phyloP scores from a whole-genome alignment of 2,888 invertebrate genomes.

The Orchesellides sinensis region DNA sequence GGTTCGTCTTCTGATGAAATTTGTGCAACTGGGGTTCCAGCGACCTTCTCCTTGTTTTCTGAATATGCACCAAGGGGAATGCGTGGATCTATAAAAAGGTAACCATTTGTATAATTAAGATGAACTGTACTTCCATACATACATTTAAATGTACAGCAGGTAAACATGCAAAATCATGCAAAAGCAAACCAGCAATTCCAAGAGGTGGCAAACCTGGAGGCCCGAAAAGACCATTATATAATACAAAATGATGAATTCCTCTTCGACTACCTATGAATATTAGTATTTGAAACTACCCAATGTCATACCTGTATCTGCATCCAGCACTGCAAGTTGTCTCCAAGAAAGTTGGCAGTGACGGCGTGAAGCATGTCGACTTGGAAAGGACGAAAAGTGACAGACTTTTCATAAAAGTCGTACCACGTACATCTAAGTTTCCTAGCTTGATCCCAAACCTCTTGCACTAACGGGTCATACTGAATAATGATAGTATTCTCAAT shows the following conservation, averaged over 20 bases:
- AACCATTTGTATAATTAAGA: too few relatives aligned
- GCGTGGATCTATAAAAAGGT: constrained; percentile 87
- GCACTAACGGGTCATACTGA: constrained; percentile 88
- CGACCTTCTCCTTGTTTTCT: constrained; percentile 88
- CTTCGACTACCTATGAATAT: too few relatives aligned
- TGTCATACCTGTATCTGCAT: constrained; percentile 91
- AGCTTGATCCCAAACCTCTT: constrained; percentile 97
- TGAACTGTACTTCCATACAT: too few relatives aligned
- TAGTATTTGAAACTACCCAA: too few relatives aligned
- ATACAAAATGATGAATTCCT: too few relatives aligned
- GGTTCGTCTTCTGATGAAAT: constrained; percentile 64
- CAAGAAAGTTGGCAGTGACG: constrained; percentile 95
- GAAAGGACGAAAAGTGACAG: constrained; percentile 95
- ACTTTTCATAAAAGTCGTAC: constrained; percentile 97
- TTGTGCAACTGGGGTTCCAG: constrained; percentile 83
- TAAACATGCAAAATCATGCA: constrained; percentile 55
- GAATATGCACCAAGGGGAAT: constrained; percentile 91
- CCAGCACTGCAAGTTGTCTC: constrained; percentile 97
- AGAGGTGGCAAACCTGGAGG: constrained; percentile 75
- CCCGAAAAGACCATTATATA: constrained; percentile 73
- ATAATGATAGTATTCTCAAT: constrained; percentile 94
- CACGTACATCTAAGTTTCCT: constrained; percentile 94
- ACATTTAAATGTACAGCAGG: constrained; percentile 18
- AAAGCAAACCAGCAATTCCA: constrained; percentile 64
- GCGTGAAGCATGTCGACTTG: constrained; percentile 97